Conservation (phyloP, 1,140 invertebrate genomes). For the Drosophila kurseongensis region DNA sequence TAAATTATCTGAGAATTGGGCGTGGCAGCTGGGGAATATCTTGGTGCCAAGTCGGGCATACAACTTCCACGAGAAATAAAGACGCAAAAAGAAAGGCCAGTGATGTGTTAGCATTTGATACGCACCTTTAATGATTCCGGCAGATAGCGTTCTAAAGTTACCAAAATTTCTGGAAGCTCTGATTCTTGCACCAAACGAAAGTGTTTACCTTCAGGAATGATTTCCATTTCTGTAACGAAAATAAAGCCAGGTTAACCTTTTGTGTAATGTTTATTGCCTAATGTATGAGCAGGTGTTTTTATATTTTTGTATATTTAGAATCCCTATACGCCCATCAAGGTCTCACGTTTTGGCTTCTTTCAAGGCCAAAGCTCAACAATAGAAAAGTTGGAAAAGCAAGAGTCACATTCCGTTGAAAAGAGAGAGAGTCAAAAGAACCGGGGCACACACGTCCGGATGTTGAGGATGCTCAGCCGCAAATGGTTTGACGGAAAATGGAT, state of each 20-base stretch:
- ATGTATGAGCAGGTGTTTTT: conserved; percentile 2
- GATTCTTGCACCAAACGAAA: conserved; percentile 93
- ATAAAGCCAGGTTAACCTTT: conserved; percentile 24
- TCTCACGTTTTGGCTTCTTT: conserved; percentile 50
- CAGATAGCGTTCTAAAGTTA: conserved; percentile 90
- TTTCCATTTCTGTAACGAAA: conserved; percentile 89
- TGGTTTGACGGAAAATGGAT: conserved; percentile 21
- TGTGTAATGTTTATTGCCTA: not conserved
- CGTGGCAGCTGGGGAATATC: conserved; percentile 34
- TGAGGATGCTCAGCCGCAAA: conserved; percentile 48
- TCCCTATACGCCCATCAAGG: conserved; percentile 31
- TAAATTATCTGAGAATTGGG: conserved; percentile 63
- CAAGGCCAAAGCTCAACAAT: conserved; percentile 55
- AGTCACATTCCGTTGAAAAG: conserved; percentile 10
- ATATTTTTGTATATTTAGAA: conserved; percentile 20
- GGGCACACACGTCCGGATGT: conserved; percentile 39
- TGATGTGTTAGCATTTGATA: conserved; percentile 8
- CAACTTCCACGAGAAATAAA: conserved; percentile 13
- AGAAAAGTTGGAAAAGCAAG: conserved; percentile 23
- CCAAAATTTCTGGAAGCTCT: conserved; percentile 91
- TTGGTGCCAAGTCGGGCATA: conserved; percentile 12
- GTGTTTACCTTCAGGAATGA: conserved; percentile 92
- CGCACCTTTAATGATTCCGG: conserved; percentile 92
- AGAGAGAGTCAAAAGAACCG: conserved; percentile 14
- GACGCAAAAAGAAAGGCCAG: not conserved